phyloP scores from a whole-genome alignment of 2,113 vertebrate species.

The Oxyruncus cristatus region DNA sequence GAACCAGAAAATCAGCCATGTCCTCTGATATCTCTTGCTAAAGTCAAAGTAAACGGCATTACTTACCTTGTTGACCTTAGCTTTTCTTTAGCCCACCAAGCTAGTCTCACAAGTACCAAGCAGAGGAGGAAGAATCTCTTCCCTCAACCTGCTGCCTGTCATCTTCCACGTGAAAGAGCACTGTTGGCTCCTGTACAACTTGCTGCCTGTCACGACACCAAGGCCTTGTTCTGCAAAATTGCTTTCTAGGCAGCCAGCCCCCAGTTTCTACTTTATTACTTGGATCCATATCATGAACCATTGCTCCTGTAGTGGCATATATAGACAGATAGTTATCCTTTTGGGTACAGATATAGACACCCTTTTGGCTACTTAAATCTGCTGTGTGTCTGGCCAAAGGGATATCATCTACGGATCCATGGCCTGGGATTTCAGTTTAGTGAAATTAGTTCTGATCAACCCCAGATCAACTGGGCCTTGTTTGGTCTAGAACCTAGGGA shows the following conservation, averaged over 20 bases:
- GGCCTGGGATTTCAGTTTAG: neutral
- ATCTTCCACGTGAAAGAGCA: neutral
- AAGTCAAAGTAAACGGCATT: neutral
- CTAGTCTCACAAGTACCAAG: neutral
- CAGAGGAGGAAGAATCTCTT: neutral
- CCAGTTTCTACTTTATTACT: neutral
- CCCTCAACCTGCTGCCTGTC: neutral
- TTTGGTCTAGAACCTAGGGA: neutral
- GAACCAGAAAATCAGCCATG: neutral
- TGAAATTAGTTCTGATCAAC: neutral
- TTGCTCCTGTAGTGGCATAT: neutral
- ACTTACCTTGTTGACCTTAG: neutral
- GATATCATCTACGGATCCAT: neutral
- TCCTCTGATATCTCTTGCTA: neutral
- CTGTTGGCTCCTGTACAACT: neutral
- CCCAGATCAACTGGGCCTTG: neutral
- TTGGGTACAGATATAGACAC: neutral
- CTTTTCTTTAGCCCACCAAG: neutral
- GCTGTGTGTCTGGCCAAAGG: neutral
- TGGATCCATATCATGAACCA: neutral
- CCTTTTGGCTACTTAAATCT: neutral
- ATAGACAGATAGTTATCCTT: neutral
- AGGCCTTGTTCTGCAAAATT: neutral
- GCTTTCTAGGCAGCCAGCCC: neutral
- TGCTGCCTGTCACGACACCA: neutral